Percentiles rank a stretch among this genome's conserved stretches.
phyloP scores from a whole-genome alignment of 30 jellyfish, hydroid and myxozoan species.

The Aurelia aurita complex sp. Pacific region DNA sequence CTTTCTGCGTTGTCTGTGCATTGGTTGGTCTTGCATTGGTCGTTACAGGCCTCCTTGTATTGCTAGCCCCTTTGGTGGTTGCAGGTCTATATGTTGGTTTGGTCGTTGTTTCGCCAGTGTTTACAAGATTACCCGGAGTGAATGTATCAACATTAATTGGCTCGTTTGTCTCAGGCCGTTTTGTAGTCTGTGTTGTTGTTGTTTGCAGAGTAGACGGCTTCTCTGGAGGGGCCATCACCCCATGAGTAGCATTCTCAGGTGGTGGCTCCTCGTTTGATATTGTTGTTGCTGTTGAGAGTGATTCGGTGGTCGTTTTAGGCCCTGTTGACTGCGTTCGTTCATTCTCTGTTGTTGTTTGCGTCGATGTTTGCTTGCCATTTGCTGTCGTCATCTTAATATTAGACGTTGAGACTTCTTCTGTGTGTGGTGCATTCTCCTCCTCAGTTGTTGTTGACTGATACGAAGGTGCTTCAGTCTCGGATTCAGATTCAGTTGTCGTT shows the following conservation, averaged over 20 bases:
- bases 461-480: constrained; percentile 2
- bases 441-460: background rate
- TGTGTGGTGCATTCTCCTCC: constrained; percentile 34
- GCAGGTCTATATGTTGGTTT: constrained; percentile 19
- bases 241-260: constrained; percentile 36
- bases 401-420: constrained; percentile 25
- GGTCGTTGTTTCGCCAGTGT: background rate
- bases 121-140: background rate
- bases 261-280: constrained; percentile 39
- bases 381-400: constrained; percentile 17
- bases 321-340: too few relatives aligned
- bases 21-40: background rate
- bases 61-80: background rate
- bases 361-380: background rate
- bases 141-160: constrained; percentile 2
- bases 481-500: background rate
- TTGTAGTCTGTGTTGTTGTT: constrained; percentile 16
- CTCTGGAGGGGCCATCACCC: constrained; percentile 35
- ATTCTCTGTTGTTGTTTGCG: too few relatives aligned
- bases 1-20: constrained; percentile 15
- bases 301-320: constrained; percentile 3
- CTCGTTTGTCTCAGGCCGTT: constrained; percentile 1
- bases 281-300: constrained; percentile 5
- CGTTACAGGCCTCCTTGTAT: background rate
- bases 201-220: constrained; percentile 31